Evolutionary conservation across 2,888 invertebrate genomes (phyloP).

Genomic region (Apocheima hispidaria): DNA sequence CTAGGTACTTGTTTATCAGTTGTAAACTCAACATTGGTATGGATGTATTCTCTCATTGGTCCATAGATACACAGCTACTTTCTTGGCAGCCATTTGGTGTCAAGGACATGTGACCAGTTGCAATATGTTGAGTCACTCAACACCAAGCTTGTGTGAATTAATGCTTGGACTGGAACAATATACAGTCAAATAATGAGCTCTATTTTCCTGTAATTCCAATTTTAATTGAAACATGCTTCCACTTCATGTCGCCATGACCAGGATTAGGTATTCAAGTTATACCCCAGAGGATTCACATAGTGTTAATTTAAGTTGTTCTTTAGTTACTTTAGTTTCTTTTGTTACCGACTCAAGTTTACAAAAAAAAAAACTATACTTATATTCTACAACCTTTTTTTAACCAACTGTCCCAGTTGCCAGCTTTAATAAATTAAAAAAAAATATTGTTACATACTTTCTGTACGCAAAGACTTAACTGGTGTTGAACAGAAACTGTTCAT

Average conservation of each 20-base stretch:
- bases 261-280: not conserved
- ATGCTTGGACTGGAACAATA: conserved; percentile 41
- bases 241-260: not conserved
- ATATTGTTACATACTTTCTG: no score
- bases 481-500: no score
- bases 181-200: conserved; percentile 10
- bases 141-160: conserved; percentile 48
- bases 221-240: conserved; percentile 20
- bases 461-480: no score
- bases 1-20: conserved; percentile 40
- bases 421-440: no score
- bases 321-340: no score
- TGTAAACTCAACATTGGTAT: conserved; percentile 30
- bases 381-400: not conserved
- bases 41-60: conserved; percentile 43
- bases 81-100: conserved; percentile 59
- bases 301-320: not conserved
- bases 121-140: conserved; percentile 42
- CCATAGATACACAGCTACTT: conserved; percentile 43
- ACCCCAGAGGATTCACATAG: not conserved
- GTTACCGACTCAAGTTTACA: no score
- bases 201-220: conserved; percentile 41
- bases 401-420: no score
- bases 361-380: no score
- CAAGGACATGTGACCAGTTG: conserved; percentile 73